A percentile compares a stretch with the other conserved stretches of the same genome.
These are phyloP conservation scores for Lagocephalus sceleratus DNA, from an alignment of 2,797 vertebrate species.

Conservation along the genomic window DNA sequence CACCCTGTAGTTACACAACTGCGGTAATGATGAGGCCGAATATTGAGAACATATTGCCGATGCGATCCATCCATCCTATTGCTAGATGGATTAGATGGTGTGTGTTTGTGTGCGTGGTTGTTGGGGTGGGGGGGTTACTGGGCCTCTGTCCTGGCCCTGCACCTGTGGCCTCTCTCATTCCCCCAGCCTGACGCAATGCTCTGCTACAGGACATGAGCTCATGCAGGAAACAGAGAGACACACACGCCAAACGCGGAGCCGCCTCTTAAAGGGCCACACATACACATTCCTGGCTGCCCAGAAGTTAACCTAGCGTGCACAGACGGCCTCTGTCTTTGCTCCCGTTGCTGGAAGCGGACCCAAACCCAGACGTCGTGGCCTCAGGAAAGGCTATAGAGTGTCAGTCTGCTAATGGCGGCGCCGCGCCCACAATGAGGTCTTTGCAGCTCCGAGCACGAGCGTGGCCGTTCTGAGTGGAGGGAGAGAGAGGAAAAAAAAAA, in stretches of 20 bases:
- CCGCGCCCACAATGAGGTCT: constrained; percentile 14
- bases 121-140: constrained; percentile 63
- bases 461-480: constrained; percentile 8
- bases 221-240: constrained; percentile 80
- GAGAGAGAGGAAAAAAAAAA: too few relatives aligned
- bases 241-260: constrained; percentile 72
- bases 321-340: constrained; percentile 50
- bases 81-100: constrained; percentile 6
- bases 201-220: constrained; percentile 87
- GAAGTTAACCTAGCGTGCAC: constrained; percentile 53
- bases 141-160: constrained; percentile 77
- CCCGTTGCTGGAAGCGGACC: constrained; percentile 35
- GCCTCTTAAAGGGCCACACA: constrained; percentile 78
- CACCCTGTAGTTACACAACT: constrained; percentile 62
- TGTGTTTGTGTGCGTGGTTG: constrained; percentile 20
- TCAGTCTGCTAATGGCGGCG: constrained; percentile 26
- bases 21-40: constrained; percentile 41
- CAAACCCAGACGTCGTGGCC: constrained; percentile 46
- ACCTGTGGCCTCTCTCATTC: constrained; percentile 87
- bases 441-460: constrained; percentile 22
- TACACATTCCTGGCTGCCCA: constrained; percentile 63
- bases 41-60: constrained; percentile 37
- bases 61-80: constrained; percentile 23
- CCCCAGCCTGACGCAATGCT: constrained; percentile 83
- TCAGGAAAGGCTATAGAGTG: constrained; percentile 27